These are phyloP conservation scores for Merodon equestris DNA, from an alignment of 2,888 invertebrate species.

Conservation along the genomic window DNA sequence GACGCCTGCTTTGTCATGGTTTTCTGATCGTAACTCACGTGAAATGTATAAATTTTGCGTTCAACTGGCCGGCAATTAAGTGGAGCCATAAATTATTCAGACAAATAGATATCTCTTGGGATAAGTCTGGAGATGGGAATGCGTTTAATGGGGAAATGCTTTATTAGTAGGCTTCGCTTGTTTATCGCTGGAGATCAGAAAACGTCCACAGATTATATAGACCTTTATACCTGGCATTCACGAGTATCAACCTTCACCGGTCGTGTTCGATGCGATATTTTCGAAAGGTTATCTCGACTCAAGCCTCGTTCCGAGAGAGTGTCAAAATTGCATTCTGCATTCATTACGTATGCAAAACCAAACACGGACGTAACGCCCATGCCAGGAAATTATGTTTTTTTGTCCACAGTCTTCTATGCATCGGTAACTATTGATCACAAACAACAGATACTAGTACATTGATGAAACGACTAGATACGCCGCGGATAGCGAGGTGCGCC, in stretches of 20 bases:
- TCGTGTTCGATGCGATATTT: slow-evolving; percentile 24
- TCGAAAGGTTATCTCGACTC: slow-evolving; percentile 40
- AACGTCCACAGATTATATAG: neutral
- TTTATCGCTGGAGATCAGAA: neutral
- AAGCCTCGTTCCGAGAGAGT: slow-evolving; percentile 27
- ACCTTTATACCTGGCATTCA: too few species aligned
- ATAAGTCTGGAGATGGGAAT: too few species aligned
- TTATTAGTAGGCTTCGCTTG: neutral
- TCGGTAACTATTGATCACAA: slow-evolving; percentile 6
- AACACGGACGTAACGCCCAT: slow-evolving; percentile 60
- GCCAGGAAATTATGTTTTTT: slow-evolving; percentile 21
- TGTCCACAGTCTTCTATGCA: slow-evolving; percentile 10
- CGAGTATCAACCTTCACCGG: neutral
- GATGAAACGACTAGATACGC: slow-evolving; percentile 24
- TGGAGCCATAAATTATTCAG: neutral
- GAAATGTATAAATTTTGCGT: slow-evolving; percentile 44
- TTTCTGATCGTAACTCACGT: slow-evolving; percentile 30
- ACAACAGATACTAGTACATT: neutral
- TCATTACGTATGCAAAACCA: slow-evolving; percentile 60
- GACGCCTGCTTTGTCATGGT: slow-evolving; percentile 25
- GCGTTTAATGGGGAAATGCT: too few species aligned
- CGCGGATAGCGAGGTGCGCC: slow-evolving; percentile 48
- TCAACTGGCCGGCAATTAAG: neutral
- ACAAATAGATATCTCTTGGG: slow-evolving; percentile 4
- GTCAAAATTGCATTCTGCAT: slow-evolving; percentile 50